phyloP scores from a whole-genome alignment of 23 tunicate genomes.

The Phallusia fumigata region DNA sequence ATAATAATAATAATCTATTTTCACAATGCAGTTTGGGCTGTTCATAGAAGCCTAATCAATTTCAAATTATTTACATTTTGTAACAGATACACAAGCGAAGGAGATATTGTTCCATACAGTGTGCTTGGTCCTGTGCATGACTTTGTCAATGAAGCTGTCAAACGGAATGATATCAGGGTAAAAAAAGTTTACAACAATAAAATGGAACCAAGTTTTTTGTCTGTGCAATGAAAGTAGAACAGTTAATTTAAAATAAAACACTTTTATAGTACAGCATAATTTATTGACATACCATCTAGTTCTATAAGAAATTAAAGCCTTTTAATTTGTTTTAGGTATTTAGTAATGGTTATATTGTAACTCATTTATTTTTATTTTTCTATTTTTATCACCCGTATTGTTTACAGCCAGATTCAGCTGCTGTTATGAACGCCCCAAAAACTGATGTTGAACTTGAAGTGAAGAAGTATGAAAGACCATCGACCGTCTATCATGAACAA shows the following conservation, averaged over 20 bases:
- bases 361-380: no score
- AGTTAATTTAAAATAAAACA: no score
- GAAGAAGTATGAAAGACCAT: slow-evolving; percentile 38
- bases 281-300: no score
- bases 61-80: background rate
- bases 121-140: slow-evolving; percentile 77
- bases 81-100: slow-evolving; percentile 42
- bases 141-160: slow-evolving; percentile 70
- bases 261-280: no score
- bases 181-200: background rate
- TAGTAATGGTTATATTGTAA: no score
- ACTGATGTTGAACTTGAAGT: slow-evolving; percentile 24
- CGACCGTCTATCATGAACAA: slow-evolving; percentile 1
- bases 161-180: slow-evolving; percentile 52
- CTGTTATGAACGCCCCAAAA: slow-evolving; percentile 32
- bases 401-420: slow-evolving; percentile 68
- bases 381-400: no score
- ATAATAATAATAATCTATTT: no score
- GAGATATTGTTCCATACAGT: slow-evolving; percentile 72
- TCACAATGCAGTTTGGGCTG: no score
- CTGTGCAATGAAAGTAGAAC: no score
- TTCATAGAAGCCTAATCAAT: background rate
- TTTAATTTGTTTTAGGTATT: no score
- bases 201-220: background rate
- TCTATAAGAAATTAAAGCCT: no score